These are phyloP conservation scores for Aplysia californica DNA, from an alignment of 1,140 invertebrate species.

Conservation along the genomic window DNA sequence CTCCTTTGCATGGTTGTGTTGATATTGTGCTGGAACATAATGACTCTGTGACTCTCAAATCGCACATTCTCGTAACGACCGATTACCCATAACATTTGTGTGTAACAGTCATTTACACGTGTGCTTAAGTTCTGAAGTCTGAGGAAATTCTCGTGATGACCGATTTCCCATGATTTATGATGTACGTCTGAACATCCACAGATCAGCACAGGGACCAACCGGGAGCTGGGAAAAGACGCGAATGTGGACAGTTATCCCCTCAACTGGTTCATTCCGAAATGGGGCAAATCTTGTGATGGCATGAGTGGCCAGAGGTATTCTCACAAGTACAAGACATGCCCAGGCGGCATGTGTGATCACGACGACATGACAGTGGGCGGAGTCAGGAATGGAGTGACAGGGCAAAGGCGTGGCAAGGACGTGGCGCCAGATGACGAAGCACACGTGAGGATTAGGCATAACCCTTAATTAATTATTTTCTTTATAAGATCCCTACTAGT, in stretches of 20 bases:
- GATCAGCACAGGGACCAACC: not conserved
- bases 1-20: not conserved
- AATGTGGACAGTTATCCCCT: not conserved
- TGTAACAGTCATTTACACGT: too few relatives aligned
- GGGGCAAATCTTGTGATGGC: not conserved
- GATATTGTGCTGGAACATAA: not conserved
- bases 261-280: not conserved
- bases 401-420: not conserved
- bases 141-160: too few relatives aligned
- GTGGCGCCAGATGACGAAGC: not conserved
- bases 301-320: not conserved
- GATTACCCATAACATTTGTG: not conserved
- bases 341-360: not conserved
- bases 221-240: not conserved
- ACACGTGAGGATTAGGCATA: not conserved
- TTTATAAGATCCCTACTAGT: not conserved
- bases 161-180: too few relatives aligned
- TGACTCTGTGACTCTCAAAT: not conserved
- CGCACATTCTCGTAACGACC: not conserved
- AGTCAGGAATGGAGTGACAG: not conserved
- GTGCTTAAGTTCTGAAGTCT: too few relatives aligned
- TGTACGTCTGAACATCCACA: too few relatives aligned
- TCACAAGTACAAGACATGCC: slow-evolving; percentile 16
- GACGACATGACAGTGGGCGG: not conserved
- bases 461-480: too few relatives aligned